phyloP scores from a whole-genome alignment of 2,797 vertebrate genomes.

The Clarias pachynema region DNA sequence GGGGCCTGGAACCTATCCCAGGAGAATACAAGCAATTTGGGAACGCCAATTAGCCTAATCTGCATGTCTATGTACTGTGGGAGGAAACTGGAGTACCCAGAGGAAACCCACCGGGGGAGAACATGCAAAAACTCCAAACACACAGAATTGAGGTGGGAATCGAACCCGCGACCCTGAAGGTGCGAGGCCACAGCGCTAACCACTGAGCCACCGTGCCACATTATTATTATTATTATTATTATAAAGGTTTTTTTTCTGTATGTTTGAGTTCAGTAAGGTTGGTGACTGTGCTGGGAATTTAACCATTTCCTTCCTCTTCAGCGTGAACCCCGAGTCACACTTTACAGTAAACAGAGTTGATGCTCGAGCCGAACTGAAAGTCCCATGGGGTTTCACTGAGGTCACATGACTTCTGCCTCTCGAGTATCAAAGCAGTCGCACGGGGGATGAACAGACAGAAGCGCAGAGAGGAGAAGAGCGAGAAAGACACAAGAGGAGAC shows the following conservation, averaged over 20 bases:
- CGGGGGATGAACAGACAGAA: not conserved
- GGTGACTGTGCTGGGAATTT: not conserved
- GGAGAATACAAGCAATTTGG: no score
- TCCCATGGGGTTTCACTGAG: constrained; percentile 44
- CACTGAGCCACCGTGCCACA: no score
- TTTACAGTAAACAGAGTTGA: constrained; percentile 33
- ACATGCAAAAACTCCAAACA: no score
- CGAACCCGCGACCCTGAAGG: no score
- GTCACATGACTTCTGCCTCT: constrained; percentile 44
- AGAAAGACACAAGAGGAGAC: not conserved
- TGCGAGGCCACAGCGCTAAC: no score
- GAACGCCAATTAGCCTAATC: no score
- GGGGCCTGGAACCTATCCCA: no score
- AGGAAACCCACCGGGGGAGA: no score
- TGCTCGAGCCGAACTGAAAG: constrained; percentile 7
- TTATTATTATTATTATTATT: not conserved
- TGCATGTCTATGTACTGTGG: no score
- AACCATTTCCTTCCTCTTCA: not conserved
- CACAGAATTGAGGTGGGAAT: no score
- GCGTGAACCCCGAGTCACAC: not conserved
- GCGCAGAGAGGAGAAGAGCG: not conserved
- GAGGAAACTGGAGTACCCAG: no score
- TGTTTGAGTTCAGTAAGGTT: not conserved
- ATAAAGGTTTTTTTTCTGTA: not conserved
- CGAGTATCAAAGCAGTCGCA: not conserved